Conservation (phyloP, 2,797 vertebrate genomes). For the Tadarida brasiliensis region DNA sequence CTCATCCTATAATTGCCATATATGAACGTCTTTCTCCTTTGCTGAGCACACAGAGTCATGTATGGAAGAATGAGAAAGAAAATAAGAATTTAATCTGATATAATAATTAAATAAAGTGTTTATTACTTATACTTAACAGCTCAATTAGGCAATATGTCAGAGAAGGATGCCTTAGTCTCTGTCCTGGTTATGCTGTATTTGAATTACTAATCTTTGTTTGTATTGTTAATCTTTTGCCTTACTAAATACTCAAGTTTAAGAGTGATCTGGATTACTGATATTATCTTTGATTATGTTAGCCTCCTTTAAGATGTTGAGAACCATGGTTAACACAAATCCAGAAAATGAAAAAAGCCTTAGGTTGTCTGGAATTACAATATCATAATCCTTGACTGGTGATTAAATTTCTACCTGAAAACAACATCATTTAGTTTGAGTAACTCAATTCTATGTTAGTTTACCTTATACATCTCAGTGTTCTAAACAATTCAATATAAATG, state of each 20-base stretch:
- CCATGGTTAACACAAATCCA: not conserved
- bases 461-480: not conserved
- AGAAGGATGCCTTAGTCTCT: not conserved
- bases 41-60: not conserved
- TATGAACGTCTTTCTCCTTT: not conserved
- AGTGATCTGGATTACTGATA: constrained; percentile 11
- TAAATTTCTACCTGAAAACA: not conserved
- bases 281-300: not conserved
- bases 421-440: not conserved
- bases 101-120: not conserved
- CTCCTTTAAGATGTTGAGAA: not conserved
- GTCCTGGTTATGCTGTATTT: not conserved
- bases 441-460: not conserved
- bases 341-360: not conserved
- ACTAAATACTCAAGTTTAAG: not conserved
- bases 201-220: not conserved
- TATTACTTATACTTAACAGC: not conserved
- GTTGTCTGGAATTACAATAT: not conserved
- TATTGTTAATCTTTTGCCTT: not conserved
- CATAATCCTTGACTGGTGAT: not conserved
- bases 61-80: not conserved
- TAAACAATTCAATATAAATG: constrained; percentile 42
- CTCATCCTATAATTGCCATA: not conserved
- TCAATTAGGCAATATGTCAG: not conserved
- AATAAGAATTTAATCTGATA: not conserved